Conservation (phyloP, 2,888 invertebrate species). For the Ectropis crepuscularia region DNA sequence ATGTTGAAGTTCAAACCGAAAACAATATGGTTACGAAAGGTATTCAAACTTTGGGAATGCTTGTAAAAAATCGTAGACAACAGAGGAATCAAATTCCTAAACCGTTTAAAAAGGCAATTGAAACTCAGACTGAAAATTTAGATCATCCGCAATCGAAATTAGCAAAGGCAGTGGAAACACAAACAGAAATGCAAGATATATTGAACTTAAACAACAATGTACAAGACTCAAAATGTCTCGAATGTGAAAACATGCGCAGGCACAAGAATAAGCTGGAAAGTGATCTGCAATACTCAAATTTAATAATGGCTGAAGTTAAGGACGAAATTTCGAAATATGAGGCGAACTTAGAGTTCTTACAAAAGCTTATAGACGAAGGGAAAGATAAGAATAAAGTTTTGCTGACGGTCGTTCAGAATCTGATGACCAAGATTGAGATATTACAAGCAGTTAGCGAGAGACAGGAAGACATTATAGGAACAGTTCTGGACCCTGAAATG, state of each 20-base stretch:
- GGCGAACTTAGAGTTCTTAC: slow-evolving; percentile 58
- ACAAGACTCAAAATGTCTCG: slow-evolving; percentile 52
- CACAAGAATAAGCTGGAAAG: slow-evolving; percentile 58
- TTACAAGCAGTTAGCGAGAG: slow-evolving; percentile 58
- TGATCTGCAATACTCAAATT: slow-evolving; percentile 51
- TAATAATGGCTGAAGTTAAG: slow-evolving; percentile 55
- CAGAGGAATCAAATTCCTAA: slow-evolving; percentile 22
- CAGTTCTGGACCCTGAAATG: slow-evolving; percentile 50
- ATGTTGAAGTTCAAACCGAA: slow-evolving; percentile 18
- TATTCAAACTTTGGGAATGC: slow-evolving; percentile 32
- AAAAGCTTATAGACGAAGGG: slow-evolving; percentile 57
- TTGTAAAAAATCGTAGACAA: slow-evolving; percentile 17
- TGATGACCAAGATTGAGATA: slow-evolving; percentile 56
- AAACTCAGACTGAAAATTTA: slow-evolving; percentile 26
- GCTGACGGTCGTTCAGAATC: slow-evolving; percentile 52
- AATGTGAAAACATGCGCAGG: slow-evolving; percentile 57
- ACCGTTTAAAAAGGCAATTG: slow-evolving; percentile 13
- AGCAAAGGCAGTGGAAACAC: slow-evolving; percentile 21
- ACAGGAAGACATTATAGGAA: slow-evolving; percentile 55
- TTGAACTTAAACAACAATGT: slow-evolving; percentile 54
- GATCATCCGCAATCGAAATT: background rate
- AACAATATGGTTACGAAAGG: slow-evolving; percentile 10
- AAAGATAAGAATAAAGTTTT: slow-evolving; percentile 57
- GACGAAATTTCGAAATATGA: slow-evolving; percentile 61
- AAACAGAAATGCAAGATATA: slow-evolving; percentile 23